Percentiles rank a stretch among this genome's conserved stretches.
These are phyloP conservation scores for Panopea generosa DNA, from an alignment of 2,888 invertebrate species.

Conservation along the genomic window DNA sequence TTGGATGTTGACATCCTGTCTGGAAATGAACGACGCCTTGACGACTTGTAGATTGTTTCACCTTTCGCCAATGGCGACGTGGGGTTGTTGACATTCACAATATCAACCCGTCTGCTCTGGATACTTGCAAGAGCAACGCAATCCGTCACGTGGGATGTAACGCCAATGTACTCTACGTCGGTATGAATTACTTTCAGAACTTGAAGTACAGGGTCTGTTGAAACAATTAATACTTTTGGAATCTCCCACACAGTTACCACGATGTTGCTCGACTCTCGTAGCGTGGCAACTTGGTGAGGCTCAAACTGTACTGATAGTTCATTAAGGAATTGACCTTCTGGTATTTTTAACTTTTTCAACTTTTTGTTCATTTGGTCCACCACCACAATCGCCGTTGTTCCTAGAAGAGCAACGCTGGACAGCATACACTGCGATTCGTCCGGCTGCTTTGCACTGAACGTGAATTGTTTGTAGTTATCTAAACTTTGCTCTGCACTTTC, in stretches of 20 bases:
- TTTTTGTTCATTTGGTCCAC: conserved; percentile 56
- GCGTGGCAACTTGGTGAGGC: conserved; percentile 52
- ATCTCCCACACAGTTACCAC: conserved; percentile 59
- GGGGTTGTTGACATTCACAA: conserved; percentile 19
- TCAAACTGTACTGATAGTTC: conserved; percentile 37
- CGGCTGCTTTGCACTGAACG: conserved; percentile 45
- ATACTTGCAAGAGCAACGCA: conserved; percentile 51
- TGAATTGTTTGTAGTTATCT: conserved; percentile 26
- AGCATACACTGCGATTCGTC: conserved; percentile 46
- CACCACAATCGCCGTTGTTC: conserved; percentile 45
- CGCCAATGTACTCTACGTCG: conserved; percentile 50
- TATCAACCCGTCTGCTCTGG: conserved; percentile 39
- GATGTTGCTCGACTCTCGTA: conserved; percentile 45
- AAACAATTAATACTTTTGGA: conserved; percentile 38
- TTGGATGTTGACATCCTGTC: conserved; percentile 46
- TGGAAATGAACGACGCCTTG: conserved; percentile 47
- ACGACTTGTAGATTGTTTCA: conserved; percentile 52
- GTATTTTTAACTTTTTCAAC: conserved; percentile 61
- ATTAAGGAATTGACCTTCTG: conserved; percentile 52
- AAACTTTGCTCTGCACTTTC: conserved; percentile 17
- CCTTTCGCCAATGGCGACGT: conserved; percentile 5
- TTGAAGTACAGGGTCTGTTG: conserved; percentile 45
- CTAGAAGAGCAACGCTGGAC: conserved; percentile 51
- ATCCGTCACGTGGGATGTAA: conserved; percentile 40
- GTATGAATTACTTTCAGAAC: conserved; percentile 40